A percentile compares a stretch with the other conserved stretches of the same genome.
phyloP scores from a whole-genome alignment of 2,888 invertebrate species.

The Ctenicera cuprea region DNA sequence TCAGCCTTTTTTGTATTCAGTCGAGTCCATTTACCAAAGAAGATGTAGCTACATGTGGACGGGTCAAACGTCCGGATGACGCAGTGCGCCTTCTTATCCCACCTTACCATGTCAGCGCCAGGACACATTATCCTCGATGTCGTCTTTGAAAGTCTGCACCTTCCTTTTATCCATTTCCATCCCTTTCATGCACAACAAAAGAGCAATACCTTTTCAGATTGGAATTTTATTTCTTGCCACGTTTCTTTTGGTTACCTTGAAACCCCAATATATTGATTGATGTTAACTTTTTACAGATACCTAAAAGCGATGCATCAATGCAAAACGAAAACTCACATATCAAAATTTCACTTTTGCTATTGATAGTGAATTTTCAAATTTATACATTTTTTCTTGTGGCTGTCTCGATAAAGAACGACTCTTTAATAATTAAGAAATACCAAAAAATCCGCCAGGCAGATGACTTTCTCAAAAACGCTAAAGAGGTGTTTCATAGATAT shows the following conservation, averaged over 20 bases:
- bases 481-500: too few relatives aligned
- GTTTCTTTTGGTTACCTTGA: slow-evolving; percentile 41
- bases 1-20: slow-evolving; percentile 42
- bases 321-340: not conserved
- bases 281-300: slow-evolving; percentile 25
- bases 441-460: too few relatives aligned
- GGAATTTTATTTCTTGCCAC: slow-evolving; percentile 51
- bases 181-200: slow-evolving; percentile 55
- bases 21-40: slow-evolving; percentile 45
- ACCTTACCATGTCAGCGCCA: slow-evolving; percentile 53
- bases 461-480: too few relatives aligned
- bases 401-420: too few relatives aligned
- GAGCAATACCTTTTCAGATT: slow-evolving; percentile 56
- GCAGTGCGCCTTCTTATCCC: slow-evolving; percentile 54
- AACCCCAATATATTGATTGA: slow-evolving; percentile 33
- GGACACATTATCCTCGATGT: slow-evolving; percentile 54
- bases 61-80: slow-evolving; percentile 55
- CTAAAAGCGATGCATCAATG: not conserved
- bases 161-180: slow-evolving; percentile 51
- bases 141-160: slow-evolving; percentile 52
- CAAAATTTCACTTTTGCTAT: too few relatives aligned
- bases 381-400: too few relatives aligned
- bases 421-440: too few relatives aligned
- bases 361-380: too few relatives aligned
- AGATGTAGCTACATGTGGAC: slow-evolving; percentile 37